These are phyloP conservation scores for Holotrichia oblita DNA, from an alignment of 1,140 invertebrate species.

Conservation along the genomic window DNA sequence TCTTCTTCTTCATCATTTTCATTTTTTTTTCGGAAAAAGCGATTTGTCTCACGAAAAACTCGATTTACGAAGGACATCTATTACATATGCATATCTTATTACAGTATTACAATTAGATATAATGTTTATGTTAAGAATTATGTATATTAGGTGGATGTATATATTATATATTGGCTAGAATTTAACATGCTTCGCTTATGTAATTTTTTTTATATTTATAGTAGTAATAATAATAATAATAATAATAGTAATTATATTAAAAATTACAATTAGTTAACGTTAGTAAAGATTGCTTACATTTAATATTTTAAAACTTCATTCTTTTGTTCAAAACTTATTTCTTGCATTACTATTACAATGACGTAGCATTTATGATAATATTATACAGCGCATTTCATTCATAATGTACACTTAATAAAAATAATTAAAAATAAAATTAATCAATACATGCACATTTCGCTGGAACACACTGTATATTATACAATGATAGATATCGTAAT, in stretches of 20 bases:
- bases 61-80: neutral
- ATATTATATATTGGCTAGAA: conserved; percentile 14
- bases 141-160: neutral
- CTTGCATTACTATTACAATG: neutral
- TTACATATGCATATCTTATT: conserved; percentile 3
- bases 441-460: neutral
- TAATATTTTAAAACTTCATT: neutral
- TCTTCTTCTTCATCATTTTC: no score
- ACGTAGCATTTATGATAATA: neutral
- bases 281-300: conserved; percentile 31
- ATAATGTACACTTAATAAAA: neutral
- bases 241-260: neutral
- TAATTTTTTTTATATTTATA: conserved; percentile 7
- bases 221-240: neutral
- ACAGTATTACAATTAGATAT: neutral
- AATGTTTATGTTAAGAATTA: neutral
- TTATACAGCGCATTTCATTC: neutral
- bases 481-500: neutral
- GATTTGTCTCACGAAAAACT: neutral
- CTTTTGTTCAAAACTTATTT: neutral
- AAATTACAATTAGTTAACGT: conserved; percentile 36
- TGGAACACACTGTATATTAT: neutral
- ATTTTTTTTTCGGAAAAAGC: neutral
- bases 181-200: conserved; percentile 25
- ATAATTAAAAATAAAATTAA: neutral